Conservation (phyloP, 2,888 invertebrate species). For the Drosophila robusta region DNA sequence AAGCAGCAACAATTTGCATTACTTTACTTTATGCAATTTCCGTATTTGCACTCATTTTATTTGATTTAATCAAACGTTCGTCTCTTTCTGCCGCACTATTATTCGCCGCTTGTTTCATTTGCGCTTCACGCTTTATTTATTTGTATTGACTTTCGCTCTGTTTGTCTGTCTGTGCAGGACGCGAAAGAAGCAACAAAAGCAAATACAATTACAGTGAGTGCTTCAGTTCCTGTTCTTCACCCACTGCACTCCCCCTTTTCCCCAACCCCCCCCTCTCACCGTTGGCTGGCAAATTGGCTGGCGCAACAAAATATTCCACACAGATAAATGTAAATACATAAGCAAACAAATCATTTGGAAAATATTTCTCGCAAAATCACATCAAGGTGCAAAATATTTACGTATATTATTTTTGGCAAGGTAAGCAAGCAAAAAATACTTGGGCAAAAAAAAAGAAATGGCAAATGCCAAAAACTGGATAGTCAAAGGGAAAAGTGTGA, state of each 20-base stretch:
- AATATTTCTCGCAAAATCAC: conserved; percentile 74
- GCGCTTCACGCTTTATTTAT: conserved; percentile 65
- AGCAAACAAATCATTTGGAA: conserved; percentile 78
- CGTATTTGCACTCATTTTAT: conserved; percentile 65
- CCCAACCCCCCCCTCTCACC: conserved; percentile 1
- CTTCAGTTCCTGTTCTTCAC: conserved; percentile 47
- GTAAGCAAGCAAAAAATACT: conserved; percentile 23
- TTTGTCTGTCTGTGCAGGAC: conserved; percentile 50
- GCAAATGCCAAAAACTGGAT: conserved; percentile 51
- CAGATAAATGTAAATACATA: conserved; percentile 76
- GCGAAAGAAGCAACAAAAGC: conserved; percentile 71
- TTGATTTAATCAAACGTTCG: conserved; percentile 71
- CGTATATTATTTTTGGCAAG: conserved; percentile 68
- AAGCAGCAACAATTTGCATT: conserved; percentile 49
- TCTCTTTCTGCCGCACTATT: conserved; percentile 24
- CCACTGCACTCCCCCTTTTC: background rate
- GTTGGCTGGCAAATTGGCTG: conserved; percentile 57
- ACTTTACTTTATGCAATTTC: conserved; percentile 69
- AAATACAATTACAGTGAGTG: conserved; percentile 77
- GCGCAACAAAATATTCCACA: conserved; percentile 56
- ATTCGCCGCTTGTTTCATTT: conserved; percentile 32
- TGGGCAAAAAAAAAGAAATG: conserved; percentile 23
- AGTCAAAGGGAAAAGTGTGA: conserved; percentile 48
- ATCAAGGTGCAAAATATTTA: conserved; percentile 77
- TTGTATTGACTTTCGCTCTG: conserved; percentile 71